phyloP scores from a whole-genome alignment of 2,888 invertebrate genomes.

The Nebria brevicollis region DNA sequence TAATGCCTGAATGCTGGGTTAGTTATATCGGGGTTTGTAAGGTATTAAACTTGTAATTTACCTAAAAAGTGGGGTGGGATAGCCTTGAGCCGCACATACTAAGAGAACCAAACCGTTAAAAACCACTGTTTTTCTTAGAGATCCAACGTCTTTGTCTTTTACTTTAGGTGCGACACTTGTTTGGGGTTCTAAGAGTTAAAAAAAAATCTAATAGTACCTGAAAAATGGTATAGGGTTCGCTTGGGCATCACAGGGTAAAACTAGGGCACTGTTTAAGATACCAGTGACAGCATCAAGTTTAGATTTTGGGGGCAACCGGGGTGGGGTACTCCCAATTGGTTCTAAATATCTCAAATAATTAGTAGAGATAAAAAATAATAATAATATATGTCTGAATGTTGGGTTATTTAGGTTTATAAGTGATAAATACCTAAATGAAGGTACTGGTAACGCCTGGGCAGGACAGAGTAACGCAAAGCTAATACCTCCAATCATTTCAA shows the following conservation, averaged over 20 bases:
- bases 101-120: slow-evolving; percentile 48
- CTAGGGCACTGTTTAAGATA: slow-evolving; percentile 53
- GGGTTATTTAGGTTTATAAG: not conserved
- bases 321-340: slow-evolving; percentile 66
- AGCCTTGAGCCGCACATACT: slow-evolving; percentile 77
- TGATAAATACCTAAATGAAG: slow-evolving; percentile 71
- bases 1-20: no score
- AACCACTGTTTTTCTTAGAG: no score
- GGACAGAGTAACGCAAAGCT: slow-evolving; percentile 67
- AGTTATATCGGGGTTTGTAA: no score
- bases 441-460: slow-evolving; percentile 77
- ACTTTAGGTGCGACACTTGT: slow-evolving; percentile 69
- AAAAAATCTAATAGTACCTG: slow-evolving; percentile 60
- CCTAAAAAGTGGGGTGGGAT: slow-evolving; percentile 76
- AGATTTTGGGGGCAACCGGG: slow-evolving; percentile 65
- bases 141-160: slow-evolving; percentile 64
- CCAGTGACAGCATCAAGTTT: slow-evolving; percentile 61
- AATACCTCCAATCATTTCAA: slow-evolving; percentile 61
- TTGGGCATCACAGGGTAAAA: slow-evolving; percentile 68
- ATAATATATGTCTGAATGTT: not conserved
- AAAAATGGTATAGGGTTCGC: slow-evolving; percentile 68
- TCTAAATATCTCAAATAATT: not conserved
- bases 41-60: slow-evolving; percentile 58
- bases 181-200: not conserved
- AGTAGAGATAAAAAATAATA: not conserved